These are phyloP conservation scores for Prochilodus magdalenae DNA, from an alignment of 2,113 vertebrate genomes.

Conservation along the genomic window DNA sequence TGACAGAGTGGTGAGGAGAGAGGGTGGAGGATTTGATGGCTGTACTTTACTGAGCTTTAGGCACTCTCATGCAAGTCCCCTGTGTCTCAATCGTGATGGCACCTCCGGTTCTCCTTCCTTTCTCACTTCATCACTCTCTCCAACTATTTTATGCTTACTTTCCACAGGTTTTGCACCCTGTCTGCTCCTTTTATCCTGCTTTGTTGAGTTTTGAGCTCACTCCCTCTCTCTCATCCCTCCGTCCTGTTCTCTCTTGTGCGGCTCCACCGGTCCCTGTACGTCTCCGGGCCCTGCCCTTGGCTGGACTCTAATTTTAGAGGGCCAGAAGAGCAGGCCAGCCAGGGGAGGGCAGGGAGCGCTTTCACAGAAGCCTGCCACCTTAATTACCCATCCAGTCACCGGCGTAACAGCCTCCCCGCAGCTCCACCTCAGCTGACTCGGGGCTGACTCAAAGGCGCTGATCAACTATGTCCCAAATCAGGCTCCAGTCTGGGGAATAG, in stretches of 20 bases:
- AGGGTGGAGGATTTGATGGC: slow-evolving; percentile 14
- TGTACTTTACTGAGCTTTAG: slow-evolving; percentile 60
- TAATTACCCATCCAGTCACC: slow-evolving; percentile 52
- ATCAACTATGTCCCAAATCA: slow-evolving; percentile 18
- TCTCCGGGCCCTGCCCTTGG: slow-evolving; percentile 66
- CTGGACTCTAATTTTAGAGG: slow-evolving; percentile 71
- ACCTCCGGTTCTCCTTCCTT: slow-evolving; percentile 56
- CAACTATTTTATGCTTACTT: slow-evolving; percentile 42
- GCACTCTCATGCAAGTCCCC: slow-evolving; percentile 48
- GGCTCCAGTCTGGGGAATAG: slow-evolving; percentile 1
- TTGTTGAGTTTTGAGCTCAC: not conserved
- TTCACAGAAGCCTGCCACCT: slow-evolving; percentile 37
- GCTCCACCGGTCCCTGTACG: slow-evolving; percentile 60
- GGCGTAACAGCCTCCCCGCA: slow-evolving; percentile 31
- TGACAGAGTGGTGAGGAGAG: slow-evolving; percentile 48
- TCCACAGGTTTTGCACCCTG: slow-evolving; percentile 21
- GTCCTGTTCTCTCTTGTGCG: slow-evolving; percentile 51
- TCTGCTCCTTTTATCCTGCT: slow-evolving; percentile 30
- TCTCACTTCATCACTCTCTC: slow-evolving; percentile 10
- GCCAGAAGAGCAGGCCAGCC: slow-evolving; percentile 66
- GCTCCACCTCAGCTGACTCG: slow-evolving; percentile 6
- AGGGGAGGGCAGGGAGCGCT: slow-evolving; percentile 28
- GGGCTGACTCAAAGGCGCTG: slow-evolving; percentile 6
- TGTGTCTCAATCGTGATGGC: slow-evolving; percentile 50
- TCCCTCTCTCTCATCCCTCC: not conserved